Evolutionary conservation across 2,888 invertebrate genomes (phyloP).

Genomic region (Melinaea menophilus): DNA sequence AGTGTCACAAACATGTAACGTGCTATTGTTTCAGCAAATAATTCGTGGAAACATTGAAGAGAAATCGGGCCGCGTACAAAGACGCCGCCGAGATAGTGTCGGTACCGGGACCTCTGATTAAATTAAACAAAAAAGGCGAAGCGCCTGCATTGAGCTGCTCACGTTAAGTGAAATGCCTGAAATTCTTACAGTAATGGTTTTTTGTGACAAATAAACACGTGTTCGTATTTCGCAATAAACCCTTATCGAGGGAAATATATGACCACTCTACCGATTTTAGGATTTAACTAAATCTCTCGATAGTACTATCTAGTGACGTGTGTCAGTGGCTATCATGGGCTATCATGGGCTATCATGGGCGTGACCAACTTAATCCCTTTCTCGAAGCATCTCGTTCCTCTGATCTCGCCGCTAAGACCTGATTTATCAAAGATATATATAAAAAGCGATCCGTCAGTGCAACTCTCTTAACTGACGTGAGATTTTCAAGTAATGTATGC

Average conservation of each 20-base stretch:
- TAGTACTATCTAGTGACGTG: conserved; percentile 6
- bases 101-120: conserved; percentile 37
- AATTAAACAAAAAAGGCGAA: conserved; percentile 17
- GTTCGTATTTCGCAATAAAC: neutral
- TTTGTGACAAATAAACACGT: neutral
- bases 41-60: conserved; percentile 65
- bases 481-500: conserved; percentile 23
- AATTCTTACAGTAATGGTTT: neutral
- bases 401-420: conserved; percentile 32
- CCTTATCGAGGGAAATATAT: neutral
- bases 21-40: conserved; percentile 75
- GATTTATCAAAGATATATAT: conserved; percentile 29
- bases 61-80: conserved; percentile 66
- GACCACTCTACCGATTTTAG: conserved; percentile 14
- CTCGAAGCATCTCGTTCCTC: conserved; percentile 27
- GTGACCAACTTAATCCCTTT: conserved; percentile 20
- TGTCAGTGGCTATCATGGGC: conserved; percentile 11
- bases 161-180: too few relatives aligned
- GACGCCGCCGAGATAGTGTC: conserved; percentile 52
- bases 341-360: conserved; percentile 18
- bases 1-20: conserved; percentile 56
- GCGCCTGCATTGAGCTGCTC: neutral
- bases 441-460: conserved; percentile 45
- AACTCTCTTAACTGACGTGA: conserved; percentile 45
- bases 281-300: conserved; percentile 17